Conservation (phyloP, 1,140 invertebrate species). For the Acromyrmex heyeri region DNA sequence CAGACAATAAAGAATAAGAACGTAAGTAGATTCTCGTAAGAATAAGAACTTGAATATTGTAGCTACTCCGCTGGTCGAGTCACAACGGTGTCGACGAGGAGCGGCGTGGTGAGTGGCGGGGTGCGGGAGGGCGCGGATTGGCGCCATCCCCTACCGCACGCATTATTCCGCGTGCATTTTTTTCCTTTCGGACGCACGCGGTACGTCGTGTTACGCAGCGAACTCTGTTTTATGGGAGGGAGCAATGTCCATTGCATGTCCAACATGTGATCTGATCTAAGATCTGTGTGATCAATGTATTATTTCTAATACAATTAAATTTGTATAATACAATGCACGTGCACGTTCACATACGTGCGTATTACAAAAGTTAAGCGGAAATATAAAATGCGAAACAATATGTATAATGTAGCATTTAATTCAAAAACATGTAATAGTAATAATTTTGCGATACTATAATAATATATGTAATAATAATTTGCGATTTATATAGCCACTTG, state of each 20-base stretch:
- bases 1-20: neutral
- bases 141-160: conserved; percentile 77
- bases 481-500: neutral
- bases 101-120: conserved; percentile 3
- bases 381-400: neutral
- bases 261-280: neutral
- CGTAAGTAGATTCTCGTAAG: neutral
- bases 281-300: neutral
- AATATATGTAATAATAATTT: too few species aligned
- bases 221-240: conserved; percentile 54
- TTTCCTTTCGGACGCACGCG: conserved; percentile 46
- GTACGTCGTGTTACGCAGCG: conserved; percentile 51
- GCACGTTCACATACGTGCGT: too few species aligned
- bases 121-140: conserved; percentile 58
- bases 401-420: conserved; percentile 1
- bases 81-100: conserved; percentile 16
- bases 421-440: neutral
- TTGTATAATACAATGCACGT: neutral
- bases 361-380: neutral
- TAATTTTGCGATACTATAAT: neutral
- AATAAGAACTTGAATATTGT: conserved; percentile 16
- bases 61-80: conserved; percentile 8
- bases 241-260: neutral
- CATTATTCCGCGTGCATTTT: conserved; percentile 75
- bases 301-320: neutral